These are phyloP conservation scores for Steatornis caripensis DNA, from an alignment of 2,113 vertebrate genomes.

Conservation along the genomic window DNA sequence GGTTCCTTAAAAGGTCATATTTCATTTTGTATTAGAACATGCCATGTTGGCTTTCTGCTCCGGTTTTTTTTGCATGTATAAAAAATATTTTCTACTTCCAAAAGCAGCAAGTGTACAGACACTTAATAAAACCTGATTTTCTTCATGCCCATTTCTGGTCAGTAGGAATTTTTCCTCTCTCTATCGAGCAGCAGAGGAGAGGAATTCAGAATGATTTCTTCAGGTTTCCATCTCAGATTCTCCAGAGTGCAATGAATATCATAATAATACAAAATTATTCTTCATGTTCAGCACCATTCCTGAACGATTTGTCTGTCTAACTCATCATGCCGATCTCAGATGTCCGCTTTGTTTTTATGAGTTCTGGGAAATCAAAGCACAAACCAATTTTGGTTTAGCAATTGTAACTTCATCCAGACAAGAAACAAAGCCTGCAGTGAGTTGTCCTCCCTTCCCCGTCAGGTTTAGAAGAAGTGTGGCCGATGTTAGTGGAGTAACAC, in stretches of 20 bases:
- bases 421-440: accelerated
- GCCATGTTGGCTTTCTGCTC: not conserved
- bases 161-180: not conserved
- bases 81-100: not conserved
- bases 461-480: not conserved
- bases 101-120: not conserved
- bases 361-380: not conserved
- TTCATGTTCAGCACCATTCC: not conserved
- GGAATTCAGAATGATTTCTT: not conserved
- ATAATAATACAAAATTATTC: not conserved
- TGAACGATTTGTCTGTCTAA: not conserved
- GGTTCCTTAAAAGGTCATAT: conserved; percentile 30
- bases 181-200: not conserved
- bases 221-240: not conserved
- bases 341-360: not conserved
- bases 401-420: not conserved
- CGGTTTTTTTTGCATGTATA: not conserved
- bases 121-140: not conserved
- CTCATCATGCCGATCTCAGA: not conserved
- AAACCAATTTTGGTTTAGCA: not conserved
- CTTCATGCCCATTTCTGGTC: not conserved
- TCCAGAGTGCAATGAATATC: not conserved
- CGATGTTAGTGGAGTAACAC: not conserved
- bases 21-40: conserved; percentile 53
- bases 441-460: not conserved